Evolutionary conservation across 2,113 vertebrate genomes (phyloP), one percentile per base, ranked within the genome.

Genomic region (Fulica atra): DNA sequence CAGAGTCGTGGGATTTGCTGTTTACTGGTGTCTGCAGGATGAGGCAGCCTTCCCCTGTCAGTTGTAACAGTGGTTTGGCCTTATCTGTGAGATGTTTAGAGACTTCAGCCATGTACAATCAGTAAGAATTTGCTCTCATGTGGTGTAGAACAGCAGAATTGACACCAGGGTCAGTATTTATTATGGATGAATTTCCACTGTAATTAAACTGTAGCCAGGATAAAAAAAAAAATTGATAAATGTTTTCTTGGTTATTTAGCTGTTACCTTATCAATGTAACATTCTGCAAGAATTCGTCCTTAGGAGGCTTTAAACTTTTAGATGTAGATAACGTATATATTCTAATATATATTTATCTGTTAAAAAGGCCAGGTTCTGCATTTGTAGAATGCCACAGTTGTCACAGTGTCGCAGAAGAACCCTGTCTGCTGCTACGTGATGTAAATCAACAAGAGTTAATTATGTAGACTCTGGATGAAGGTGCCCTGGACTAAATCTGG

Each of bases 321-420:
- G 53, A 31, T 51, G 4, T 48, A n/a, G 35, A 9, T 33, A 33
- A 40, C 54, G 44, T 28, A 18, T 23, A 6, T 44, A 5, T 53
- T 53, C 26, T 25, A 7, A 10, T 33, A 36, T 73, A 31, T 14
- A 23, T 36, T 3, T 50, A 7, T 80, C 29, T 44, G 15, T 61
- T 60, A 57, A 87, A 91, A 81, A 9, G 1, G 2, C 10, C 29
- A 64, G 66, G 48, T 42, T 90, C 48, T 66, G 89, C 16, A 4
- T 85, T 97, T 96, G 76, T 74, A 87, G 92, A 92, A 80, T 31
- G 40, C 44, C 33, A 8, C 15, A 50, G 61, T 82, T 78, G 42
- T 70, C 56, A 18, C 1, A 54, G 38, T n/a, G 78, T 53, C 23
- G 7, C 66, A 29, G 68, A 60, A 80, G 53, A 92, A 89, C 81